Percentiles rank a stretch among this genome's conserved stretches.
Evolutionary conservation across 1,140 invertebrate genomes (phyloP).

Genomic region (Calephelis virginiensis): DNA sequence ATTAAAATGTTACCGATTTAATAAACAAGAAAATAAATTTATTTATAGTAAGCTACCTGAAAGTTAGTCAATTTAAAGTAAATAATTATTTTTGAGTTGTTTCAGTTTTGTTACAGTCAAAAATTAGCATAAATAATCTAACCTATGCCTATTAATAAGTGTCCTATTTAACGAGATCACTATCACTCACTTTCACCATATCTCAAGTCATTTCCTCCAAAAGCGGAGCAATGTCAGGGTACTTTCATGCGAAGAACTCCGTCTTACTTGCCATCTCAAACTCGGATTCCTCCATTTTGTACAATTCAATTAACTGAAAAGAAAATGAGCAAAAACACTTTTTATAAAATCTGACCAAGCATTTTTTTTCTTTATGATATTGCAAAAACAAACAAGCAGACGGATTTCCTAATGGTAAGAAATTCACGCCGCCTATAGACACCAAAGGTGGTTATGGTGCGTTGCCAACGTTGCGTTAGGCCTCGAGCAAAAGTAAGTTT

Average conservation of each 20-base stretch:
- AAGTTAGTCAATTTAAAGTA: neutral
- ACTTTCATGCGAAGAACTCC: conserved; percentile 91
- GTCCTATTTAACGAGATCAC: conserved; percentile 34
- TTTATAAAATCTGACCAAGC: neutral
- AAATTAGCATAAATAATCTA: neutral
- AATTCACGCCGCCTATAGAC: too few species aligned
- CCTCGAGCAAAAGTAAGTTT: too few species aligned
- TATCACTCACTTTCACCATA: conserved; percentile 37
- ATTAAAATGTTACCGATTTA: too few species aligned
- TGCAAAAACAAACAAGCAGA: too few species aligned
- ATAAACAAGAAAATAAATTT: too few species aligned
- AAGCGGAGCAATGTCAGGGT: conserved; percentile 61
- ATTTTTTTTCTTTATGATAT: too few species aligned
- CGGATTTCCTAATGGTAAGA: too few species aligned
- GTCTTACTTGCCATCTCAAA: conserved; percentile 93
- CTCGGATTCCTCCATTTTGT: conserved; percentile 96
- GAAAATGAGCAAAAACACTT: neutral
- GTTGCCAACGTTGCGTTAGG: too few species aligned
- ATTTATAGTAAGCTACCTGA: too few species aligned
- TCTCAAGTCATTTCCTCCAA: conserved; percentile 56
- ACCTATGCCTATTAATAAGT: neutral
- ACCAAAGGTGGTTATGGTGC: too few species aligned
- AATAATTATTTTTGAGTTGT: neutral
- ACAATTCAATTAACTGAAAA: conserved; percentile 94
- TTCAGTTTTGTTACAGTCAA: neutral